phyloP scores from a whole-genome alignment of 2,113 vertebrate genomes.

The Nyctibius bracteatus region DNA sequence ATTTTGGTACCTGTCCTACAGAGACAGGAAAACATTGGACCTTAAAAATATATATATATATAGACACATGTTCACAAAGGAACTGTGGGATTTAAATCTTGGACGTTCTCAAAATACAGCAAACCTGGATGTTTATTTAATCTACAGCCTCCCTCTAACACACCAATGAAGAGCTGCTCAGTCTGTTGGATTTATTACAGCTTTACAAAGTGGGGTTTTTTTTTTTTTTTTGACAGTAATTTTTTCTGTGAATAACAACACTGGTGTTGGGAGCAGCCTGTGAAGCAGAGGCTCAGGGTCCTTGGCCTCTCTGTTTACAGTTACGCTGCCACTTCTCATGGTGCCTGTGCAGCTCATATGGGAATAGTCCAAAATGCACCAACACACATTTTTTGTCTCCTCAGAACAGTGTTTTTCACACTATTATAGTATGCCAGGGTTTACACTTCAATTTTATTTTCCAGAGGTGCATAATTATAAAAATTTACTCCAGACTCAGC shows the following conservation, averaged over 20 bases:
- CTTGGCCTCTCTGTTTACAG: constrained; percentile 58
- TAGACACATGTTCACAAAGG: fast-evolving
- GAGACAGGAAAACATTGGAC: fast-evolving
- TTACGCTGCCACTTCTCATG: constrained; percentile 29
- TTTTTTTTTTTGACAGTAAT: constrained; percentile 34
- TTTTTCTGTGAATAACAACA: constrained; percentile 23
- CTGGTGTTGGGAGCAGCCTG: background rate
- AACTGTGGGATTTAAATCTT: background rate
- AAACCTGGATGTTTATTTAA: background rate
- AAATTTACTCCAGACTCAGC: background rate
- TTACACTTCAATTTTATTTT: background rate
- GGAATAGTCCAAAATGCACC: constrained; percentile 33
- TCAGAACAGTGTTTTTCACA: constrained; percentile 38
- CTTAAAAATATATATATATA: fast-evolving
- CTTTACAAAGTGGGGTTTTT: background rate
- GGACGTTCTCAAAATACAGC: background rate
- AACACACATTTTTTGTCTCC: background rate
- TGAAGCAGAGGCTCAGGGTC: constrained; percentile 29
- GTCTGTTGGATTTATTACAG: background rate
- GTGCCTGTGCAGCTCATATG: background rate
- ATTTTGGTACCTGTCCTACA: background rate
- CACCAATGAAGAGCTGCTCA: background rate
- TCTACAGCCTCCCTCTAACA: background rate
- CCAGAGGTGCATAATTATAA: constrained; percentile 26
- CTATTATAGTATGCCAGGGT: background rate